Conservation (phyloP, 1,140 invertebrate species). For the Dinoponera quadriceps region DNA sequence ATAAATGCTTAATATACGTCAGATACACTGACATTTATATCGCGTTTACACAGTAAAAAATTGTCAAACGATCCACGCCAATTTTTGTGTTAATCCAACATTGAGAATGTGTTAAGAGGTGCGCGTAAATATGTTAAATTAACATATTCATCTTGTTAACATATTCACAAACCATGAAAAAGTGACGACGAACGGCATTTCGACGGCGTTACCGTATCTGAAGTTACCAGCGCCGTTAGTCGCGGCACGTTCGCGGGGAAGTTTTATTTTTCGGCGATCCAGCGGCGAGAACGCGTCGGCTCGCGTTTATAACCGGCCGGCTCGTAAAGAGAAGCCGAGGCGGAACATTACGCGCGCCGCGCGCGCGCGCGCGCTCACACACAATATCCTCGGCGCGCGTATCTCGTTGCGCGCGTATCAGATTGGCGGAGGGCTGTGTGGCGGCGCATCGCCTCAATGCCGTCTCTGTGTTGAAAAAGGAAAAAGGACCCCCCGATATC, state of each 20-base stretch:
- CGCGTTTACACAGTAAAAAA: no score
- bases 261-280: constrained; percentile 34
- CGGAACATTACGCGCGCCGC: constrained; percentile 45
- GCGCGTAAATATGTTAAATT: no score
- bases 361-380: not conserved
- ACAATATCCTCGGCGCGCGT: constrained; percentile 48
- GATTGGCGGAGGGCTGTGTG: constrained; percentile 33
- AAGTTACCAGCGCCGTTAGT: constrained; percentile 35
- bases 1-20: no score
- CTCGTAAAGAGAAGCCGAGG: constrained; percentile 46
- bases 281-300: not conserved
- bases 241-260: constrained; percentile 1
- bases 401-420: constrained; percentile 55
- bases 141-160: no score
- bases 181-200: constrained; percentile 31
- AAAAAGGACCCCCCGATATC: constrained; percentile 17
- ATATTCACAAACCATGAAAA: not conserved
- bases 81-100: no score
- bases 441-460: constrained; percentile 20
- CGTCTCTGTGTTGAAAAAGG: constrained; percentile 29
- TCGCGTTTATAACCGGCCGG: constrained; percentile 43
- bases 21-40: no score
- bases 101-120: no score
- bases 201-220: constrained; percentile 25
- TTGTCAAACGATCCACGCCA: no score